Evolutionary conservation across 2,113 vertebrate genomes (phyloP), one percentile per base, ranked within the genome.

Genomic region (Muscicapa adusta): DNA sequence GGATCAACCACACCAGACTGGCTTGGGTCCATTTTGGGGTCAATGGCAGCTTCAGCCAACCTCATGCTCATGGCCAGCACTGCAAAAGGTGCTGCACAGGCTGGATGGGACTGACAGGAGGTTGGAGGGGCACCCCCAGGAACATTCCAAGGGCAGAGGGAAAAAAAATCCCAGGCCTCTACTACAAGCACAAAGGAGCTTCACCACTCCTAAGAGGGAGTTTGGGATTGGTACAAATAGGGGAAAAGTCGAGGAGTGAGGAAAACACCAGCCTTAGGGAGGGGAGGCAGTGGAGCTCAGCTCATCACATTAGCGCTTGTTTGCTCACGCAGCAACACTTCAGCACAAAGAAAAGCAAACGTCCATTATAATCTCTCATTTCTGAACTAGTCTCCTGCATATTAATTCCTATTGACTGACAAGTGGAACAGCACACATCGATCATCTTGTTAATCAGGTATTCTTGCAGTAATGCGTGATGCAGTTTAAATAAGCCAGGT

Each of bases 361-460:
- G 40, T 88, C 81, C 72, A 67, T 51, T 85, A 45, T 63, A 80
- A 83, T 80, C 33, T 66, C 66, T 60, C 19, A 8, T 93, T 93
- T 96, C 93, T 96, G 15, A 66, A 83, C 85, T 60, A 60, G 50
- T 53, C 28, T 77, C 12, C 40, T 78, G 38, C 18, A 5, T 83
- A 54, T 90, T 94, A 91, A 93, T 81, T 91, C 79, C 81, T 86
- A 88, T 70, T 90, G 92, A 95, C 26, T 89, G 93, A 94, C 89
- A 94, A 14, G 7, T 89, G 77, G 82, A 96, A 92, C 73, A 88
- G 71, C 75, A 85, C 57, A 83, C 84, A 93, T 95, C 28, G 76
- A 96, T 96, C 92, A 89, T 61, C 91, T 91, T 85, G 82, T 86
- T 89, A 91, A 94, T 93, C 93, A 71, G 66, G 83, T 91, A 88